A percentile compares a stretch with the other conserved stretches of the same genome.
phyloP scores from a whole-genome alignment of 2,797 vertebrate genomes.

The Sardinella longiceps region DNA sequence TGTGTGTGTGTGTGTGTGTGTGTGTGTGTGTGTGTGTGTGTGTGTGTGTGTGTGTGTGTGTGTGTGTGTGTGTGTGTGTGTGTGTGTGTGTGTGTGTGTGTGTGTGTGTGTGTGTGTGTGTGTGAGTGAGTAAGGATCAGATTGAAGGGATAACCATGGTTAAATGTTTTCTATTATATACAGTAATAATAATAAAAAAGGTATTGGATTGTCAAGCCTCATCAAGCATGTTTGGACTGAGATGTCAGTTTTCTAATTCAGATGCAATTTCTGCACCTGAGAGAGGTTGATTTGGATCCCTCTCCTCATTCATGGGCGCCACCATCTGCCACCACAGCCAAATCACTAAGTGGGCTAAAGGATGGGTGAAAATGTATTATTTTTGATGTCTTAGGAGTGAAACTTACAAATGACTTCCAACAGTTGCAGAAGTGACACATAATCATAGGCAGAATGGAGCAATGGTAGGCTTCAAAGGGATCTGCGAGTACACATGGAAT shows the following conservation, averaged over 20 bases:
- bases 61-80: no score
- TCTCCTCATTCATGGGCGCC: constrained; percentile 40
- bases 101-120: no score
- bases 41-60: no score
- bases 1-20: no score
- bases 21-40: no score
- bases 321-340: constrained; percentile 34
- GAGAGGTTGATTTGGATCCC: constrained; percentile 54
- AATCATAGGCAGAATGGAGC: background rate
- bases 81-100: no score
- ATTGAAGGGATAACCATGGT: background rate
- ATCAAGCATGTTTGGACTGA: constrained; percentile 46
- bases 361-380: constrained; percentile 49
- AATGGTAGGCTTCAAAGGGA: background rate
- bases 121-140: background rate
- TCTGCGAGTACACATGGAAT: no score
- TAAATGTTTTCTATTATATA: background rate
- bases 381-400: constrained; percentile 52
- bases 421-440: background rate
- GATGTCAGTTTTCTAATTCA: constrained; percentile 56
- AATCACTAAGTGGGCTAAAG: constrained; percentile 46
- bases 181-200: constrained; percentile 36
- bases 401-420: background rate
- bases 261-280: constrained; percentile 51
- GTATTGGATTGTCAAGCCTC: constrained; percentile 40